phyloP scores from a whole-genome alignment of 2,797 vertebrate genomes.

The Anas georgica region DNA sequence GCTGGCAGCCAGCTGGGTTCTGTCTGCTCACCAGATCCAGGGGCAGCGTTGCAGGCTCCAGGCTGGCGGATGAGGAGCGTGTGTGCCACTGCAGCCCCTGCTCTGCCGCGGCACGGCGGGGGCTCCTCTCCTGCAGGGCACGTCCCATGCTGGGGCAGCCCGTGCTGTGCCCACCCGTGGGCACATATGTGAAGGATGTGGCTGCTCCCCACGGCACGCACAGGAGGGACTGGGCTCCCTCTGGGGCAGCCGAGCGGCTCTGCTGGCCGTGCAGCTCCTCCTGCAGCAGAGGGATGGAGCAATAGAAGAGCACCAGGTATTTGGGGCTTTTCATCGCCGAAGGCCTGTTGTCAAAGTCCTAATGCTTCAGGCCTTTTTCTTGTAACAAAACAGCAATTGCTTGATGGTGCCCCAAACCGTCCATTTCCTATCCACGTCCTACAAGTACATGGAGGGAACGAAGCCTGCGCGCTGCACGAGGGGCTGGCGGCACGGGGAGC shows the following conservation, averaged over 20 bases:
- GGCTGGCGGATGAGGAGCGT: not conserved
- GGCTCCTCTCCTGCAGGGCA: not conserved
- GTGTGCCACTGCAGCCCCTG: not conserved
- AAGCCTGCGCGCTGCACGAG: fast-evolving
- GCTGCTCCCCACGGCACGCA: fast-evolving
- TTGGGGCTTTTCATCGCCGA: not conserved
- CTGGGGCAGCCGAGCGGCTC: not conserved
- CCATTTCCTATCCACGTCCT: not conserved
- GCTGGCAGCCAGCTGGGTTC: not conserved
- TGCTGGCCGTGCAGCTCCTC: not conserved
- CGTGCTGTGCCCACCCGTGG: fast-evolving
- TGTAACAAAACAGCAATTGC: not conserved
- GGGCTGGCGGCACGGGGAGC: too few species aligned
- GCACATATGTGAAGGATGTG: fast-evolving
- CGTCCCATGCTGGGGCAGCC: not conserved
- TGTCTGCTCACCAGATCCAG: fast-evolving
- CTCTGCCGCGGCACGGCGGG: fast-evolving
- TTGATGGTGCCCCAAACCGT: not conserved
- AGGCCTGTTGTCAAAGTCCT: not conserved
- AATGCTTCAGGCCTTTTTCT: not conserved
- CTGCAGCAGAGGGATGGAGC: not conserved
- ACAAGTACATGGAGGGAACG: not conserved
- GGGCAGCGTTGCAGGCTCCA: fast-evolving
- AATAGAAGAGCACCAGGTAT: not conserved
- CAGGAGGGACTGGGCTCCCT: not conserved